These are phyloP conservation scores for Stenopsyche tienmushanensis DNA, from an alignment of 1,140 invertebrate genomes.

Conservation along the genomic window DNA sequence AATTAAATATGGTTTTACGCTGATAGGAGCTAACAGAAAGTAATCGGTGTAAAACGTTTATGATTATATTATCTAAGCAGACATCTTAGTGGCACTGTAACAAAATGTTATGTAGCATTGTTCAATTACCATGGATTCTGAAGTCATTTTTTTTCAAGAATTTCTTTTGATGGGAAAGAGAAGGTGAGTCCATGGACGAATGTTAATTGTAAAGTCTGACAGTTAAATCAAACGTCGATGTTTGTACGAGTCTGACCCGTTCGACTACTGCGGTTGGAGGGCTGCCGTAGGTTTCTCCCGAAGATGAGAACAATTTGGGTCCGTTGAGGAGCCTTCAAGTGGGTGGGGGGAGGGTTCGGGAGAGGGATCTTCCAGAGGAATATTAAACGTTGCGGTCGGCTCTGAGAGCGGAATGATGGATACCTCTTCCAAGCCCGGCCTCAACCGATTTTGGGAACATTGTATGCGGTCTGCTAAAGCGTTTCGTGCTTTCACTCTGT, in stretches of 20 bases:
- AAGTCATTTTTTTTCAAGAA: too few species aligned
- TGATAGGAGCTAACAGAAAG: too few species aligned
- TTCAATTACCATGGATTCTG: too few species aligned
- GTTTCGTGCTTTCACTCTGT: background rate
- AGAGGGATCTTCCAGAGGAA: constrained; percentile 28
- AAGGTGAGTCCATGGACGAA: constrained; percentile 1
- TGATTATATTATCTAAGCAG: too few species aligned
- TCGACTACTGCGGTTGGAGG: constrained; percentile 7
- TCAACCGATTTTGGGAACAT: constrained; percentile 22
- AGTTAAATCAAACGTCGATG: constrained; percentile 35
- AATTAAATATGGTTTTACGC: too few species aligned
- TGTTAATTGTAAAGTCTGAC: constrained; percentile 31
- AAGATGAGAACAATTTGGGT: constrained; percentile 21
- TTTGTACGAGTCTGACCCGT: background rate
- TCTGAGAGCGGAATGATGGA: constrained; percentile 36
- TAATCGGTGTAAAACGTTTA: too few species aligned
- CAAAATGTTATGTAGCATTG: too few species aligned
- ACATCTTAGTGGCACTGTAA: too few species aligned
- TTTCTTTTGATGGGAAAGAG: too few species aligned
- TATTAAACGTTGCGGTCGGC: constrained; percentile 40
- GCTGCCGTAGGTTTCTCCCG: background rate
- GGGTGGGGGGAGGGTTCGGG: constrained; percentile 1
- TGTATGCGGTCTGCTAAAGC: constrained; percentile 27
- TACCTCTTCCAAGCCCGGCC: constrained; percentile 18
- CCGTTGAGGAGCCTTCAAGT: constrained; percentile 20